These are phyloP conservation scores for Dipodomys stephensi DNA, from an alignment of 2,113 vertebrate genomes.

Conservation along the genomic window DNA sequence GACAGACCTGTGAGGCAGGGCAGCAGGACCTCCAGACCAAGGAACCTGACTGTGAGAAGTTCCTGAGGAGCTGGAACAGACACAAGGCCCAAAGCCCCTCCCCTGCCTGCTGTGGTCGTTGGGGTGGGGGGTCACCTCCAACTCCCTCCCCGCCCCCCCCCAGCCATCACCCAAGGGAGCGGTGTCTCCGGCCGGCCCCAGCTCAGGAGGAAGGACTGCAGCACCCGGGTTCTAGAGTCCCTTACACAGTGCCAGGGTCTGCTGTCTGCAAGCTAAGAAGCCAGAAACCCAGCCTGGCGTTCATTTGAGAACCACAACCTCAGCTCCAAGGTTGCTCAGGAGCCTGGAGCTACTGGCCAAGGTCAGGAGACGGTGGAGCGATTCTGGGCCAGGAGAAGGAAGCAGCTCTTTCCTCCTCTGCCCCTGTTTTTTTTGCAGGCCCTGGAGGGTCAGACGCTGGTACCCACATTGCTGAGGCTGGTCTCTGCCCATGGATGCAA, in stretches of 20 bases:
- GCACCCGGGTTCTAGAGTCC: neutral
- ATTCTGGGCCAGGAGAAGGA: neutral
- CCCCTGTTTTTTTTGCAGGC: neutral
- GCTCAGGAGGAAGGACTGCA: neutral
- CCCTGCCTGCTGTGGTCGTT: neutral
- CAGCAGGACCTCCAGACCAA: neutral
- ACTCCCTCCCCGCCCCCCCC: neutral
- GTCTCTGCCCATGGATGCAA: neutral
- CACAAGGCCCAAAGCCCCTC: rapidly evolving
- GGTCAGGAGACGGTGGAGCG: too few relatives aligned
- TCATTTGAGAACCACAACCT: neutral
- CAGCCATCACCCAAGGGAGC: too few relatives aligned
- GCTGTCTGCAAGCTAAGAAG: neutral
- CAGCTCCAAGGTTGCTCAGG: too few relatives aligned
- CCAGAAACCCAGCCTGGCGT: neutral
- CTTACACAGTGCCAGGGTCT: neutral
- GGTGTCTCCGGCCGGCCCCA: neutral
- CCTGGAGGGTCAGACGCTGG: neutral
- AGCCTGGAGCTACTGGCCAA: neutral
- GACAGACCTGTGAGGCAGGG: too few relatives aligned
- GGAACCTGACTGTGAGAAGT: rapidly evolving
- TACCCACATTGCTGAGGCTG: neutral
- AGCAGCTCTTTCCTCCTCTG: neutral
- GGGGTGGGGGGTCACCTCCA: neutral
- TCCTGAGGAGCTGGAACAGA: too few relatives aligned